Percentiles rank a stretch among this genome's conserved stretches.
Conservation (phyloP, 2,113 vertebrate species). For the Carlito syrichta region DNA sequence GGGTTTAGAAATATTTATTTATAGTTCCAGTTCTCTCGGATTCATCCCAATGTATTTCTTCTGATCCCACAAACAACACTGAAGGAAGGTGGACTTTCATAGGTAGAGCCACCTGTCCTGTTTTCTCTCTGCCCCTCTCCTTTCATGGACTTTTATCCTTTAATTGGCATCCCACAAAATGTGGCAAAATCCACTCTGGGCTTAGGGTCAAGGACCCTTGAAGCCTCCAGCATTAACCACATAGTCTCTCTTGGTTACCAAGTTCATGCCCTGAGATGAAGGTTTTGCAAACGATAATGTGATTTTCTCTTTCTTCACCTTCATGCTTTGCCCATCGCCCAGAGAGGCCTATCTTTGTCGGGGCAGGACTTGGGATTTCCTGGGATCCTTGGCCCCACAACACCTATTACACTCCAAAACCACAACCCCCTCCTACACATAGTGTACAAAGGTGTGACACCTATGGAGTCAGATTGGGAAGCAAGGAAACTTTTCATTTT, state of each 20-base stretch:
- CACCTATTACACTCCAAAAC: not conserved
- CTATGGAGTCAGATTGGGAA: not conserved
- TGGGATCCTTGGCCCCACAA: not conserved
- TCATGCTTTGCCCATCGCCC: not conserved
- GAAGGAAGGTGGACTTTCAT: no score
- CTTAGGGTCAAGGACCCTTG: not conserved
- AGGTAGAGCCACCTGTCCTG: not conserved
- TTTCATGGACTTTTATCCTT: not conserved
- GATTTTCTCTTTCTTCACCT: not conserved
- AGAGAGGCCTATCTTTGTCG: not conserved
- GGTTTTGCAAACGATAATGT: not conserved
- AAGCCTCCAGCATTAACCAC: not conserved
- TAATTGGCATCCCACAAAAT: not conserved
- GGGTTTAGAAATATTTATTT: fast-evolving
- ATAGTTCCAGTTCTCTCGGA: fast-evolving
- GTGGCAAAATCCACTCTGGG: not conserved
- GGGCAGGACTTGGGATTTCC: not conserved
- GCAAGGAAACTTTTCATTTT: not conserved
- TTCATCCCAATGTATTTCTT: not conserved
- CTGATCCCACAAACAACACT: not conserved
- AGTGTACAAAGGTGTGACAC: no score
- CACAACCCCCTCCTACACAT: not conserved
- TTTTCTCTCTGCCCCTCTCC: not conserved
- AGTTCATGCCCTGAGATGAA: not conserved
- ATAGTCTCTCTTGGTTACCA: not conserved